phyloP scores from a whole-genome alignment of 2,797 vertebrate species.

The Leptoclinus maculatus region DNA sequence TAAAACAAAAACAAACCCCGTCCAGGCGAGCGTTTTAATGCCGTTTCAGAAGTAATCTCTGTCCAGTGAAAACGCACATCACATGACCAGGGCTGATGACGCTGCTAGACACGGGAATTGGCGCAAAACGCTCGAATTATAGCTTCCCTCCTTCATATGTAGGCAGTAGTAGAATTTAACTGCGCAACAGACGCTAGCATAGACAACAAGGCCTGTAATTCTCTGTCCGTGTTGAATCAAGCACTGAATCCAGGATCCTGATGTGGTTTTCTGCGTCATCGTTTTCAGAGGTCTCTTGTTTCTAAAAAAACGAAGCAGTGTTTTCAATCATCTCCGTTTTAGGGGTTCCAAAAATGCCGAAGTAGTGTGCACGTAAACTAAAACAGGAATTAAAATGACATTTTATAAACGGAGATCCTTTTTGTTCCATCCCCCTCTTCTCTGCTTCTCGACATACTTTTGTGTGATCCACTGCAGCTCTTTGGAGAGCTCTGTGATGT shows the following conservation, averaged over 20 bases:
- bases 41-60: background rate
- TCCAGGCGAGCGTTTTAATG: background rate
- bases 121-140: background rate
- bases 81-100: background rate
- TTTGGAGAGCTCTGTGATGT: background rate
- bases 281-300: no score
- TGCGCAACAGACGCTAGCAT: background rate
- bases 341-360: no score
- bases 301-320: no score
- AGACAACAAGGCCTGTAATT: background rate
- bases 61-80: background rate
- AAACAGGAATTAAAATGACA: background rate
- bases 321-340: no score
- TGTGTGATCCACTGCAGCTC: background rate
- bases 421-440: background rate
- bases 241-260: background rate
- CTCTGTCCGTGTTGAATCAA: background rate
- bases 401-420: background rate
- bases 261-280: no score
- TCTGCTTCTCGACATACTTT: slow-evolving; percentile 6
- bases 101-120: background rate
- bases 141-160: background rate
- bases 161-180: background rate
- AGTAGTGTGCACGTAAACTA: background rate
- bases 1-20: background rate